A percentile compares a stretch with the other conserved stretches of the same genome.
Conservation (phyloP, 2,888 invertebrate species). For the Pterostichus madidus region DNA sequence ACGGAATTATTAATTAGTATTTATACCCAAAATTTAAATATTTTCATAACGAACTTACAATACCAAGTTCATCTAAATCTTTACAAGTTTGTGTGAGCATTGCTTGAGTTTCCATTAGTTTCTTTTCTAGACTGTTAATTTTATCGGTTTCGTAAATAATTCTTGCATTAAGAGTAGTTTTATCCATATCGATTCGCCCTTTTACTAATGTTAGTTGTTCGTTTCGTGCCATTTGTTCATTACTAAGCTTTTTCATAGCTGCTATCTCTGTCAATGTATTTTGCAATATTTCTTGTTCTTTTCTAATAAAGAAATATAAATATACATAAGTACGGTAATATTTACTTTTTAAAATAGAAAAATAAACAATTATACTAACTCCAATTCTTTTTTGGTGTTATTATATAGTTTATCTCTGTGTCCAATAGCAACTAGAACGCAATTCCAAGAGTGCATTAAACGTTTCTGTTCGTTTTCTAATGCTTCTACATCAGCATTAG, state of each 20-base stretch:
- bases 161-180: slow-evolving; percentile 76
- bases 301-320: slow-evolving; percentile 75
- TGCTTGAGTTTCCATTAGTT: slow-evolving; percentile 80
- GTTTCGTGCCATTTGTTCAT: slow-evolving; percentile 84
- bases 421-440: slow-evolving; percentile 85
- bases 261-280: slow-evolving; percentile 81
- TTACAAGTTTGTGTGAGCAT: slow-evolving; percentile 82
- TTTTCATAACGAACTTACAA: slow-evolving; percentile 13
- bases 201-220: slow-evolving; percentile 82
- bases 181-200: slow-evolving; percentile 80
- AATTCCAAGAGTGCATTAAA: slow-evolving; percentile 86
- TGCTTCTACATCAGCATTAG: slow-evolving; percentile 86
- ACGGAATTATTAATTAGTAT: slow-evolving; percentile 65
- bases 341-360: too few relatives aligned
- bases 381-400: slow-evolving; percentile 81
- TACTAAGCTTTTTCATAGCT: slow-evolving; percentile 83
- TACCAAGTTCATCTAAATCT: slow-evolving; percentile 78
- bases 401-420: slow-evolving; percentile 84
- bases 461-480: slow-evolving; percentile 85
- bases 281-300: slow-evolving; percentile 80
- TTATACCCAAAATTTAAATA: neutral
- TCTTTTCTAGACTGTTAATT: slow-evolving; percentile 78
- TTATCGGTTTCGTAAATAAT: slow-evolving; percentile 80
- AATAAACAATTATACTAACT: slow-evolving; percentile 75
- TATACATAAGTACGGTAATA: neutral